phyloP scores from a whole-genome alignment of 2,113 vertebrate genomes.

The Herpailurus yagouaroundi region DNA sequence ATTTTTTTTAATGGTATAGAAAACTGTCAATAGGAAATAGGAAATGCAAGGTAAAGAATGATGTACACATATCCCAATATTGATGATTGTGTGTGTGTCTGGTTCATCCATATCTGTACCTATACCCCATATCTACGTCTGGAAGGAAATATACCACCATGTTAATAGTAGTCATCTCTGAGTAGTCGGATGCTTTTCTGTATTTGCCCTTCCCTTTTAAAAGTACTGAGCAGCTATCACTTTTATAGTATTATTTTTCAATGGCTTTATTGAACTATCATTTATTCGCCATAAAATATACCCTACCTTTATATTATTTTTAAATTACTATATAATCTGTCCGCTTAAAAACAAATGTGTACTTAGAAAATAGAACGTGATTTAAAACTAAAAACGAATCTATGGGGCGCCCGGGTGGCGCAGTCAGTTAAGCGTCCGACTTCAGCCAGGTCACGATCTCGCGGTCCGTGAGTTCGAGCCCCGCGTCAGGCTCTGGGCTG shows the following conservation, averaged over 20 bases:
- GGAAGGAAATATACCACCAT: neutral
- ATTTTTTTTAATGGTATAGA: neutral
- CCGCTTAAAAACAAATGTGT: neutral
- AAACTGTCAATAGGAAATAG: neutral
- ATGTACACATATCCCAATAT: neutral
- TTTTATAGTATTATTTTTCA: neutral
- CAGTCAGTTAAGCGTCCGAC: no score
- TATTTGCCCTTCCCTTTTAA: neutral
- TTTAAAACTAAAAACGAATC: neutral
- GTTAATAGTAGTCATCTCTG: neutral
- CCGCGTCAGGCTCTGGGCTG: no score
- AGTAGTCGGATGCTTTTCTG: neutral
- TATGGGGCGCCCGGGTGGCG: neutral
- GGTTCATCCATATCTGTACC: neutral
- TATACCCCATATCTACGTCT: neutral
- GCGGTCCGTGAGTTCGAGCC: no score
- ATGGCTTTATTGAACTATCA: neutral
- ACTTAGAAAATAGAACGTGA: slow-evolving; percentile 4
- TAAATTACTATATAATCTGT: neutral
- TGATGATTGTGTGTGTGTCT: neutral
- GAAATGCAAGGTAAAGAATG: neutral
- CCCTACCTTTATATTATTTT: neutral
- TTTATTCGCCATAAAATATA: neutral
- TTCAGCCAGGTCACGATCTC: no score
- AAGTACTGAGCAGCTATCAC: neutral